Evolutionary conservation across 1,140 invertebrate genomes (phyloP).

Genomic region (Magallana gigas): DNA sequence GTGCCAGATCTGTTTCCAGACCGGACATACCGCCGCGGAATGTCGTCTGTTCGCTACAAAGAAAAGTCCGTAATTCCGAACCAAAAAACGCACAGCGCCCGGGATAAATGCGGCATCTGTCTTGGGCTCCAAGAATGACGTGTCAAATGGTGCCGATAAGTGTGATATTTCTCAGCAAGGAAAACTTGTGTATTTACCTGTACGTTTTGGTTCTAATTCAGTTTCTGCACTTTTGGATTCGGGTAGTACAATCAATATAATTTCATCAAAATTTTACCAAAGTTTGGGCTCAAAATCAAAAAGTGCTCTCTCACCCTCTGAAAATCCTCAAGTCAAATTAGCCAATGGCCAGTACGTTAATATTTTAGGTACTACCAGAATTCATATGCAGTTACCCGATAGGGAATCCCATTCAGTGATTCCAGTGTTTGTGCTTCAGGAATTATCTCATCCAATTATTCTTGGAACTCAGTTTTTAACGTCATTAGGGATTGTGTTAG

Average conservation of each 20-base stretch:
- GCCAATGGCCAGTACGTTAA: conserved; percentile 29
- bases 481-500: conserved; percentile 30
- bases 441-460: conserved; percentile 49
- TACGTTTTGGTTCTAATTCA: conserved; percentile 10
- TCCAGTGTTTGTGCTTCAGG: conserved; percentile 29
- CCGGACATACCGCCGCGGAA: no score
- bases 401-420: conserved; percentile 7
- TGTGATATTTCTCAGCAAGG: neutral
- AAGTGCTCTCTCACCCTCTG: neutral
- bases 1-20: neutral
- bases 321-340: conserved; percentile 10
- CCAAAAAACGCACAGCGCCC: no score
- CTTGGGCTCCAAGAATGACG: no score
- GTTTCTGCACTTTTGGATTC: conserved; percentile 33
- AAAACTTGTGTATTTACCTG: conserved; percentile 20
- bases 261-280: conserved; percentile 28
- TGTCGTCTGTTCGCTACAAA: no score
- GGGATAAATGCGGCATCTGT: no score
- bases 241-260: conserved; percentile 35
- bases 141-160: no score
- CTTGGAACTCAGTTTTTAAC: conserved; percentile 39
- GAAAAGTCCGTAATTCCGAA: no score
- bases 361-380: conserved; percentile 41
- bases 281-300: neutral
- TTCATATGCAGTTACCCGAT: neutral